Evolutionary conservation across 2,797 vertebrate genomes (phyloP).

Genomic region (Pseudopleuronectes americanus): DNA sequence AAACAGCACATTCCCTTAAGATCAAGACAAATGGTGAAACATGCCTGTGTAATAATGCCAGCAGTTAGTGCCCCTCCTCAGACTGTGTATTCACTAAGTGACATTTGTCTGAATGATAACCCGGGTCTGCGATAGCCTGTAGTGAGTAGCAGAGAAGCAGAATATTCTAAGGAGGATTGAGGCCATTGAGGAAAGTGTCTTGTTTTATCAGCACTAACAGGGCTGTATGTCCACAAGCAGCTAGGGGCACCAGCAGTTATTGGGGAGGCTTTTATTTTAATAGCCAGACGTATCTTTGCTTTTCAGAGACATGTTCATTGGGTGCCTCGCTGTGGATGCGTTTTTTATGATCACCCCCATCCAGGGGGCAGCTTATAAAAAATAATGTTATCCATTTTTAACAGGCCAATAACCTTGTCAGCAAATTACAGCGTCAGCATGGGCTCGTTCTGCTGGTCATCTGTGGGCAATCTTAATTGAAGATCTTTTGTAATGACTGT

Average conservation of each 20-base stretch:
- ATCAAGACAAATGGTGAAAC: constrained; percentile 7
- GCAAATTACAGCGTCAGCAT: neutral
- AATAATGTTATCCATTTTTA: constrained; percentile 25
- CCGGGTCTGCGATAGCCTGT: constrained; percentile 21
- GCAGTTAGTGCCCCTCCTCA: constrained; percentile 23
- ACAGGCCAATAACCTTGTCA: constrained; percentile 23
- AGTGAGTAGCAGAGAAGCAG: constrained; percentile 40
- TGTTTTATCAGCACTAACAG: constrained; percentile 52
- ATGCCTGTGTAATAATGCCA: constrained; percentile 37
- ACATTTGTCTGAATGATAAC: constrained; percentile 35
- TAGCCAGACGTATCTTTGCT: constrained; percentile 58
- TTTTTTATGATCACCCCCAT: constrained; percentile 19
- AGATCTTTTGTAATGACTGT: constrained; percentile 53
- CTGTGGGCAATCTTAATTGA: constrained; percentile 33
- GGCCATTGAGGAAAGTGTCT: constrained; percentile 35
- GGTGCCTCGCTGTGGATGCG: neutral
- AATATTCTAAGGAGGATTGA: constrained; percentile 28
- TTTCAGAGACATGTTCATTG: constrained; percentile 38
- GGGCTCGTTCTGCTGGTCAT: constrained; percentile 21
- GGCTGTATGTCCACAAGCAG: constrained; percentile 31
- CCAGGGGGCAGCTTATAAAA: constrained; percentile 8
- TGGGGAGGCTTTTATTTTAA: neutral
- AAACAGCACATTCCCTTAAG: constrained; percentile 3
- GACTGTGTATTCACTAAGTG: constrained; percentile 48
- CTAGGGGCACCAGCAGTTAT: constrained; percentile 17